Percentiles rank a stretch among this genome's conserved stretches.
Conservation (phyloP, 2,113 vertebrate species). For the Gracilinanus agilis region DNA sequence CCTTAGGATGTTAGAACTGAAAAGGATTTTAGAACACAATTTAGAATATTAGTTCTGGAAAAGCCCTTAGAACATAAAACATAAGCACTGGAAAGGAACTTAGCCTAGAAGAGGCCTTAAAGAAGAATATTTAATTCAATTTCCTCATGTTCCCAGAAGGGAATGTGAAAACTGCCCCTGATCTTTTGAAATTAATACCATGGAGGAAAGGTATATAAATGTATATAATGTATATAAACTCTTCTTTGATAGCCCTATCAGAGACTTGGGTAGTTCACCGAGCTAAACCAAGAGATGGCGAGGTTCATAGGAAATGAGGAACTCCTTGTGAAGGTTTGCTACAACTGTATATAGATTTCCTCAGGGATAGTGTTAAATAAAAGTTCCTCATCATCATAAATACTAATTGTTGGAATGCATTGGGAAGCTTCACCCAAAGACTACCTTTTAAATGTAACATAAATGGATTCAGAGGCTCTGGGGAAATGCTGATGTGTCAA, state of each 20-base stretch:
- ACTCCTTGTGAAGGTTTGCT: not conserved
- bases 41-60: not conserved
- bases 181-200: not conserved
- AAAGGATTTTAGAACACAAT: not conserved
- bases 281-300: not conserved
- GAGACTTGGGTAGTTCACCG: not conserved
- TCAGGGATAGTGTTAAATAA: not conserved
- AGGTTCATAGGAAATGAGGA: not conserved
- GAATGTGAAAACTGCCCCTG: not conserved
- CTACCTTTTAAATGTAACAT: constrained; percentile 67
- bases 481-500: constrained; percentile 68
- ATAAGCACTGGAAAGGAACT: not conserved
- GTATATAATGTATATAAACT: not conserved
- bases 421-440: constrained; percentile 74
- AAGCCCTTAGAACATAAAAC: not conserved
- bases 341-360: not conserved
- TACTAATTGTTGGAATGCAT: constrained; percentile 57
- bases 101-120: not conserved
- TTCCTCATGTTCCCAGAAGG: not conserved
- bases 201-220: not conserved
- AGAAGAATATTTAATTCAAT: not conserved
- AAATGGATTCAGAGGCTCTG: not conserved
- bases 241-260: not conserved
- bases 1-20: not conserved
- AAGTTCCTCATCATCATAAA: constrained; percentile 63